Conservation (phyloP, 2,797 vertebrate genomes). For the Acipenser oxyrinchus region DNA sequence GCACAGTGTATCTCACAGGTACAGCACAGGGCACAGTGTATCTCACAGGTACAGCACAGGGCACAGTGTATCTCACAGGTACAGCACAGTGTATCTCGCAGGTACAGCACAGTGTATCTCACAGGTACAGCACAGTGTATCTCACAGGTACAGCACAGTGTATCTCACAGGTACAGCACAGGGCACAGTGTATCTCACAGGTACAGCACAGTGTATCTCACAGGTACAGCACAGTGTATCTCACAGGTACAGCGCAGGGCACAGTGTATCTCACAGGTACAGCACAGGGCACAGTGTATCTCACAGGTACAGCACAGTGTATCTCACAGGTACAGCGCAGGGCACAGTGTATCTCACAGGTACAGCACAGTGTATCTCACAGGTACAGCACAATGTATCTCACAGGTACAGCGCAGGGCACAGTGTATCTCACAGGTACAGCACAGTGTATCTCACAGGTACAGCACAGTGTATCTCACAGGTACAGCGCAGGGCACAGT, state of each 20-base stretch:
- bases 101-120: no score
- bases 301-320: no score
- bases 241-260: conserved; percentile 56
- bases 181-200: conserved; percentile 33
- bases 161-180: conserved; percentile 67
- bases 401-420: conserved; percentile 55
- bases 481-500: conserved; percentile 42
- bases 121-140: conserved; percentile 53
- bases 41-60: no score
- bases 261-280: conserved; percentile 47
- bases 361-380: conserved; percentile 26
- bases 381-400: no score
- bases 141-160: no score
- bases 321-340: conserved; percentile 64
- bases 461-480: no score
- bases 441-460: no score
- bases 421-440: conserved; percentile 48
- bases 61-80: no score
- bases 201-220: conserved; percentile 36
- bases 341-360: conserved; percentile 40
- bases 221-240: no score
- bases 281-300: no score
- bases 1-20: no score
- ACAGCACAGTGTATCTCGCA: neutral
- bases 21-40: neutral